Conservation (phyloP, 1,140 invertebrate genomes). For the Microplitis mediator region DNA sequence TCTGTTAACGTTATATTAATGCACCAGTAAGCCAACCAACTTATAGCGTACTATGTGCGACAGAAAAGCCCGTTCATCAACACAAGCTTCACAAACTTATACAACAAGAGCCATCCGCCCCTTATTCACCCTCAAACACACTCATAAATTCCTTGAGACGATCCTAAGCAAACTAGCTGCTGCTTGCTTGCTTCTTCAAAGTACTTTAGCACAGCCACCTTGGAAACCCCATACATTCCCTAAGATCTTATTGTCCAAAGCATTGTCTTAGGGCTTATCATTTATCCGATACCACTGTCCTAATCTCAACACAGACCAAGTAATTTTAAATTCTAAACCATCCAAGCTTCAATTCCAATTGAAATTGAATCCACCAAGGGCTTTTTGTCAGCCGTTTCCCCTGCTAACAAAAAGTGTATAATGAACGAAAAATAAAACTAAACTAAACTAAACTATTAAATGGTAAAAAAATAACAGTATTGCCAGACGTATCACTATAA, state of each 20-base stretch:
- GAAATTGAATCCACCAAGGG: no score
- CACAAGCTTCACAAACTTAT: not conserved
- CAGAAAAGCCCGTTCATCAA: not conserved
- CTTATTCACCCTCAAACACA: not conserved
- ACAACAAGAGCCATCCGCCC: no score
- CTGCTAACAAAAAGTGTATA: no score
- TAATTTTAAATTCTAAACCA: not conserved
- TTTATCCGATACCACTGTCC: not conserved
- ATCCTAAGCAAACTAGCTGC: not conserved
- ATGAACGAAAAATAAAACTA: no score
- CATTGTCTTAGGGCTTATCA: not conserved
- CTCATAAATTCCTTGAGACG: not conserved
- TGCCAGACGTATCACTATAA: not conserved
- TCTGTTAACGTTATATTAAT: conserved; percentile 16
- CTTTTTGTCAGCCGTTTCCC: no score
- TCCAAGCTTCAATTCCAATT: not conserved
- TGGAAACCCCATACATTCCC: not conserved
- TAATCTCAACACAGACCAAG: not conserved
- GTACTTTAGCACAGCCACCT: not conserved
- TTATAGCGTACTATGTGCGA: not conserved
- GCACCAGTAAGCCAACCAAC: not conserved
- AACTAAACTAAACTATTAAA: not conserved
- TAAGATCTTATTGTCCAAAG: not conserved
- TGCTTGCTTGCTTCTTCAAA: not conserved
- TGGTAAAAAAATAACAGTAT: not conserved